phyloP scores from a whole-genome alignment of 1,140 invertebrate species.

The Scaptomyza hsui region DNA sequence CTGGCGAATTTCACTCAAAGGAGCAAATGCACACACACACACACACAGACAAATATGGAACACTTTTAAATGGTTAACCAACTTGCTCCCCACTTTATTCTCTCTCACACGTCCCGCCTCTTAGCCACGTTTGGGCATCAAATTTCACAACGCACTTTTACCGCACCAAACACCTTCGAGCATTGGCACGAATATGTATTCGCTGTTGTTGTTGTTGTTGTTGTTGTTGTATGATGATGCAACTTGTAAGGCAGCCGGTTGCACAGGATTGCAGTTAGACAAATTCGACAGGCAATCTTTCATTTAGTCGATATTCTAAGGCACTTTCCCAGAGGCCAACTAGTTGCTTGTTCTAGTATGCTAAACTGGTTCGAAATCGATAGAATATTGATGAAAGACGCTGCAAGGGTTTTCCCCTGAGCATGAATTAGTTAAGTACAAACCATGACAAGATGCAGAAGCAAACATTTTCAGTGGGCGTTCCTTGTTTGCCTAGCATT shows the following conservation, averaged over 20 bases:
- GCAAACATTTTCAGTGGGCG: slow-evolving; percentile 11
- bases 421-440: background rate
- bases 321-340: slow-evolving; percentile 58
- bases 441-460: background rate
- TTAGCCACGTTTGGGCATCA: slow-evolving; percentile 3
- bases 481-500: background rate
- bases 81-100: background rate
- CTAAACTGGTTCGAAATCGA: too few species aligned
- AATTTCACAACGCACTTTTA: slow-evolving; percentile 68
- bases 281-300: slow-evolving; percentile 25
- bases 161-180: slow-evolving; percentile 17
- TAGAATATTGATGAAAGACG: background rate
- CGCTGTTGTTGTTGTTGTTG: too few species aligned
- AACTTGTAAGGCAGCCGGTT: slow-evolving; percentile 57
- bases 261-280: slow-evolving; percentile 29
- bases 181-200: slow-evolving; percentile 31
- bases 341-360: slow-evolving; percentile 15
- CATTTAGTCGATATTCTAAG: slow-evolving; percentile 20
- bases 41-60: slow-evolving; percentile 37
- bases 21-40: slow-evolving; percentile 20
- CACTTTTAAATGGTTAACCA: slow-evolving; percentile 32
- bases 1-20: slow-evolving; percentile 32
- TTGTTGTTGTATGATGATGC: slow-evolving; percentile 64
- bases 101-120: background rate
- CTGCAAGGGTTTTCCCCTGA: slow-evolving; percentile 21